Base-by-base conservation (phyloP, 2,113 vertebrate species). In the Geococcyx californianus region DNA sequence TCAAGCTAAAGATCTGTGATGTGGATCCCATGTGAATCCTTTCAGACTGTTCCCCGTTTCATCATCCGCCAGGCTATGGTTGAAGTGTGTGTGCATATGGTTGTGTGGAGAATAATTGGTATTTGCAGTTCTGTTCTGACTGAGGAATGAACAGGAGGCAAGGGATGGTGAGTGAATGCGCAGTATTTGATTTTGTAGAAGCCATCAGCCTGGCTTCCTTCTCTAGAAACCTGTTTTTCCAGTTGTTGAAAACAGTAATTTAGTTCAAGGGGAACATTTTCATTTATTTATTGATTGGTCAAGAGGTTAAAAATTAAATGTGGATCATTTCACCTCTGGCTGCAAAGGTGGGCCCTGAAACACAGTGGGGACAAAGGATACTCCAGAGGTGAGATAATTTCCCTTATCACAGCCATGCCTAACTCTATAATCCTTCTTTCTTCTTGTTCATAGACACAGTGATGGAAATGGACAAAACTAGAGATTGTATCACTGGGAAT, bases 1-100 rank as follows among this genome's bases (percentile, higher is more conserved):
- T 92, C 76, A 88, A 91, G 58, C 64, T 95, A 85, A 93, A 96
- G 73, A 69, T 72, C 55, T 82, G 78, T 84, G 36, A 44, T 90
- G 45, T 16, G 31, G 28, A 42, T 74, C 66, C 56, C 68, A 3
- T 13, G 47, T 3, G 7, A 45, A 73, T 62, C 56, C 51, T 94
- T 93, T 87, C 29, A 69, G 87, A 70, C 19, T 3, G 13, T 47
- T 45, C 88, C 60, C 56, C 69, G 12, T 62, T 73, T 68, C 5
- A 0, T 63, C 7, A 20, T 80, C 88, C 31, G 36, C 91, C 77
- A 93, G 94, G 70, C 91, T 89, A 9, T 42, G 33, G 26, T 28
- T 76, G 70, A 85, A 91, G 36, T 68, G 44, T 74, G 21, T 28
- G 38, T 69, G 7, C 6, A 11, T 81, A 21, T 45, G 45, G 15